Conservation (phyloP, 2,888 invertebrate genomes). For the Sclerodermus sp. region DNA sequence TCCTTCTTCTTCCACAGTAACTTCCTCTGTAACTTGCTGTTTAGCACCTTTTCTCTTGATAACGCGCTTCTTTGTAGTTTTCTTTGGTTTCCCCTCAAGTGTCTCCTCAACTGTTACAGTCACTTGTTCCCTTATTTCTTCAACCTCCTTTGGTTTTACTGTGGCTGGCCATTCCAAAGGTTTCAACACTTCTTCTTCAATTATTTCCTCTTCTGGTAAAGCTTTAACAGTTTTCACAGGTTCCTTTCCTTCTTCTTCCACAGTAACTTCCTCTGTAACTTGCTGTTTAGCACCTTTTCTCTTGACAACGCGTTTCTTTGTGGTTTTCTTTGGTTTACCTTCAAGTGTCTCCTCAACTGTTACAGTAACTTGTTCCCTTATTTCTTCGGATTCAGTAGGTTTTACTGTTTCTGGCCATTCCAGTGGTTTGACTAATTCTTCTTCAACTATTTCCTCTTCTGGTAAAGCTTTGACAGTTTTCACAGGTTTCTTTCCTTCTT, state of each 20-base stretch:
- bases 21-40: conserved; percentile 26
- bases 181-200: conserved; percentile 9
- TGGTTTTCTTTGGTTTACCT: conserved; percentile 38
- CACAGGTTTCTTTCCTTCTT: conserved; percentile 31
- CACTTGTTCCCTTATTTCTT: conserved; percentile 29
- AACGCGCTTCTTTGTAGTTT: conserved; percentile 28
- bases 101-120: conserved; percentile 47
- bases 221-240: conserved; percentile 29
- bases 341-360: conserved; percentile 33
- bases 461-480: conserved; percentile 34
- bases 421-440: conserved; percentile 6
- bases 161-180: conserved; percentile 1
- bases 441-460: conserved; percentile 34
- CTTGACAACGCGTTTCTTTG: conserved; percentile 46
- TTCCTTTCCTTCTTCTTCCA: conserved; percentile 32
- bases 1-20: conserved; percentile 41
- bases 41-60: conserved; percentile 25
- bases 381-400: conserved; percentile 48
- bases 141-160: conserved; percentile 49
- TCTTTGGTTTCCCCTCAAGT: conserved; percentile 55
- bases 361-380: conserved; percentile 22
- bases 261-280: conserved; percentile 35
- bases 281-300: conserved; percentile 40
- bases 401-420: conserved; percentile 22
- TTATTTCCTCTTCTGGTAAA: conserved; percentile 42